phyloP scores from a whole-genome alignment of 2,113 vertebrate genomes.

The Cochlearius cochlearius region DNA sequence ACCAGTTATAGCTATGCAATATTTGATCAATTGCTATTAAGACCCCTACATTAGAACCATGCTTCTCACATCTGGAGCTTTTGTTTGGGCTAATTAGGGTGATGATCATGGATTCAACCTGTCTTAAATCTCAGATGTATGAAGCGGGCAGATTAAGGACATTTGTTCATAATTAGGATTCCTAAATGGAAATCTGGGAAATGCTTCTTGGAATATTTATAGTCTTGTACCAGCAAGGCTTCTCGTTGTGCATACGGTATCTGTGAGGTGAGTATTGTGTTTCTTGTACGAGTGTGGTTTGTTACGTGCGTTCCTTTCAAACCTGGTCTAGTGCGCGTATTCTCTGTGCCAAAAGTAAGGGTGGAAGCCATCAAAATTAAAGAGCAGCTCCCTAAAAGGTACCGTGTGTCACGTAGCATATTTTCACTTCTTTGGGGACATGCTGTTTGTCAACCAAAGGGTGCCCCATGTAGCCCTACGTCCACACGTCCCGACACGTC shows the following conservation, averaged over 20 bases:
- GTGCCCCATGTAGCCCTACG: neutral
- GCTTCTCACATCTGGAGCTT: constrained; percentile 42
- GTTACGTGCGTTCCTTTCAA: neutral
- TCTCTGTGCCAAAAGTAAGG: neutral
- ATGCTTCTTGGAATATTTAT: constrained; percentile 18
- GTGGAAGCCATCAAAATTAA: neutral
- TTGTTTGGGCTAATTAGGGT: constrained; percentile 20
- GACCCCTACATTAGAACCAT: neutral
- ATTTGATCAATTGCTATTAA: constrained; percentile 16
- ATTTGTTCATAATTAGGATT: constrained; percentile 39
- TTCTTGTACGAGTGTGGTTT: neutral
- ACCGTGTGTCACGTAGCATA: neutral
- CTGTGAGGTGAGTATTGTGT: neutral
- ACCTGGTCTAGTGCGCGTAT: rapidly evolving
- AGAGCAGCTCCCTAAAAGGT: neutral
- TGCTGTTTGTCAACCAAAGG: neutral
- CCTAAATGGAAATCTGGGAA: constrained; percentile 26
- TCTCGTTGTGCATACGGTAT: rapidly evolving
- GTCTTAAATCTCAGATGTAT: constrained; percentile 12
- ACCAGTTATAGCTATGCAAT: neutral
- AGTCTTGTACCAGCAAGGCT: neutral
- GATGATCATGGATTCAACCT: constrained; percentile 2
- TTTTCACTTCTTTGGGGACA: neutral
- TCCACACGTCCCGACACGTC: neutral
- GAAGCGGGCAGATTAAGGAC: constrained; percentile 28